These are phyloP conservation scores for Siniperca obscura DNA, from an alignment of 2,797 vertebrate species.

Conservation along the genomic window DNA sequence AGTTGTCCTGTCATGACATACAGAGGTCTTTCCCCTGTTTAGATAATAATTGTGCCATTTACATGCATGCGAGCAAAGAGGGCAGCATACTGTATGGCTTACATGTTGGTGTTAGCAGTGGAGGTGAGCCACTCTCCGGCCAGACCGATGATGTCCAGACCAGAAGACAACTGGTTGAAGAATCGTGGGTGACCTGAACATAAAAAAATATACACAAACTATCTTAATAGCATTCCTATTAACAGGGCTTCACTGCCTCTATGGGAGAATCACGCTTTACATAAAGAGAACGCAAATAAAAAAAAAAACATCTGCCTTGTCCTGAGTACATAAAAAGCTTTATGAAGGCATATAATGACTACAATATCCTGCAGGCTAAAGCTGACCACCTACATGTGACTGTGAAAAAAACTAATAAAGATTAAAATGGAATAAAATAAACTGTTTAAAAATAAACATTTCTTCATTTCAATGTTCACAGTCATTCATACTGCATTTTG, in stretches of 20 bases:
- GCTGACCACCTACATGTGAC: background rate
- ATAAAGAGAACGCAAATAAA: constrained; percentile 6
- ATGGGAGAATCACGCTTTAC: background rate
- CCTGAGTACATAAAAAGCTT: background rate
- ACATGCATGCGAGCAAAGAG: constrained; percentile 18
- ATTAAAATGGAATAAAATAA: background rate
- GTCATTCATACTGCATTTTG: constrained; percentile 6
- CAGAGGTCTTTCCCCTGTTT: constrained; percentile 41
- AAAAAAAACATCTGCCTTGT: background rate
- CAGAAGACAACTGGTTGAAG: constrained; percentile 98
- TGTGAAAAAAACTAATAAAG: background rate
- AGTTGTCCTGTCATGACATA: constrained; percentile 40
- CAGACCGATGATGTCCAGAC: constrained; percentile 96
- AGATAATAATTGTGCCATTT: background rate
- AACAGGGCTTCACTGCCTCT: background rate
- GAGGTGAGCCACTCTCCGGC: constrained; percentile 99
- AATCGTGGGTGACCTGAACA: constrained; percentile 95
- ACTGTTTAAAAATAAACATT: background rate
- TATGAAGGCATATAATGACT: background rate
- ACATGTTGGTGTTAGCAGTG: constrained; percentile 98
- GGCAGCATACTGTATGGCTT: constrained; percentile 67
- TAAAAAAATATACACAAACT: constrained; percentile 3
- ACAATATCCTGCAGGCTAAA: constrained; percentile 1
- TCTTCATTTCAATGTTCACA: background rate
- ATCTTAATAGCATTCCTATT: constrained; percentile 5